Evolutionary conservation across 2,797 vertebrate genomes (phyloP).

Genomic region (Pelochelys cantorii): DNA sequence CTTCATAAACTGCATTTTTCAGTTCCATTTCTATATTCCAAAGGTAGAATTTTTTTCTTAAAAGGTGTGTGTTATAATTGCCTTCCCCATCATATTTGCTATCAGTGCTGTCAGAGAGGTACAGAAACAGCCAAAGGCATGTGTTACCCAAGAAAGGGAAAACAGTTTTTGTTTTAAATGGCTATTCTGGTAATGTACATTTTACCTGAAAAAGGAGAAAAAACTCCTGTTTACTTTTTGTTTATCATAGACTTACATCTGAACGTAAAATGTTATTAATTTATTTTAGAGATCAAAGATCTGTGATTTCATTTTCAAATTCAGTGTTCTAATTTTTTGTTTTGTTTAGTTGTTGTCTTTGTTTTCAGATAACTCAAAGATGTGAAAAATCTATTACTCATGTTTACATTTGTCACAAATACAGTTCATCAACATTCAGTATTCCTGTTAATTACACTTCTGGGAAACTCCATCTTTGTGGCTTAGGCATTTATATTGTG

Average conservation of each 20-base stretch:
- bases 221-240: background rate
- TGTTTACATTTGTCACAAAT: background rate
- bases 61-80: background rate
- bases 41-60: background rate
- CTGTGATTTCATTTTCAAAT: background rate
- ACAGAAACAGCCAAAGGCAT: background rate
- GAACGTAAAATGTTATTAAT: background rate
- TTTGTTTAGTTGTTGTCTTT: background rate
- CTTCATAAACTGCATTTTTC: background rate
- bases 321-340: background rate
- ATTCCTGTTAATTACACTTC: background rate
- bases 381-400: background rate
- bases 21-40: background rate
- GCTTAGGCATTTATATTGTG: rapidly evolving
- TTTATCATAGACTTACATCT: background rate
- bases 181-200: background rate
- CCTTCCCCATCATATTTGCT: background rate
- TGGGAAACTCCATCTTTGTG: background rate
- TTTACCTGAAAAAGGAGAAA: background rate
- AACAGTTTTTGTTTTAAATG: background rate
- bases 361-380: background rate
- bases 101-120: background rate
- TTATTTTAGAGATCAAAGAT: background rate
- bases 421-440: background rate
- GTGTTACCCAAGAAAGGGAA: background rate